phyloP scores from a whole-genome alignment of 2,113 vertebrate genomes.

The Oncorhynchus nerka region DNA sequence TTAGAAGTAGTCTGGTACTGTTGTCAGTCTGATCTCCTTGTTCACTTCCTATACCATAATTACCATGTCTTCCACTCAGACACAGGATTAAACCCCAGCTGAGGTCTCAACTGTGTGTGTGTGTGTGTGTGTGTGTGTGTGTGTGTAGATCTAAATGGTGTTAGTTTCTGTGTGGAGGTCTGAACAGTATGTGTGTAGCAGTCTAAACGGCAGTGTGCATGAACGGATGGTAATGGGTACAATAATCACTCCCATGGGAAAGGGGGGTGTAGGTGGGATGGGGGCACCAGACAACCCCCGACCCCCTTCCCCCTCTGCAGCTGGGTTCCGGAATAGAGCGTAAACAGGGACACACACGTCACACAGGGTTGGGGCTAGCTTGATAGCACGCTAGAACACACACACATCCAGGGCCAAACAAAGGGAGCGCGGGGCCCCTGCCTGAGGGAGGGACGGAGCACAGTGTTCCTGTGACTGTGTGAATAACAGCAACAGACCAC shows the following conservation, averaged over 20 bases:
- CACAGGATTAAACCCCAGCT: constrained; percentile 36
- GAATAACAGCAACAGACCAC: constrained; percentile 11
- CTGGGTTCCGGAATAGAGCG: constrained; percentile 6
- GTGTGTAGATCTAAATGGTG: background rate
- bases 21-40: too few species aligned
- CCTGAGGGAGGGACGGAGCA: background rate
- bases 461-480: constrained; percentile 4
- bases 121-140: background rate
- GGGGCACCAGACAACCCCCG: constrained; percentile 4
- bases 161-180: constrained; percentile 9
- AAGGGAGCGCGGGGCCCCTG: background rate
- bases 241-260: constrained; percentile 51
- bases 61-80: constrained; percentile 28
- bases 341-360: constrained; percentile 44
- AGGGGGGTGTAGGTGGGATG: constrained; percentile 1
- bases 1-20: too few species aligned
- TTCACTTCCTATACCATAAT: too few species aligned
- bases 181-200: constrained; percentile 25
- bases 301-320: constrained; percentile 6
- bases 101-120: constrained; percentile 17
- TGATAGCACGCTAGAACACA: background rate
- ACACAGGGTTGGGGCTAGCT: background rate
- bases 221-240: constrained; percentile 57
- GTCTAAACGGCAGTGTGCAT: constrained; percentile 40
- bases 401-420: background rate